A percentile compares a stretch with the other conserved stretches of the same genome.
These are phyloP conservation scores for Thera obeliscata DNA, from an alignment of 2,888 invertebrate species.

Conservation along the genomic window DNA sequence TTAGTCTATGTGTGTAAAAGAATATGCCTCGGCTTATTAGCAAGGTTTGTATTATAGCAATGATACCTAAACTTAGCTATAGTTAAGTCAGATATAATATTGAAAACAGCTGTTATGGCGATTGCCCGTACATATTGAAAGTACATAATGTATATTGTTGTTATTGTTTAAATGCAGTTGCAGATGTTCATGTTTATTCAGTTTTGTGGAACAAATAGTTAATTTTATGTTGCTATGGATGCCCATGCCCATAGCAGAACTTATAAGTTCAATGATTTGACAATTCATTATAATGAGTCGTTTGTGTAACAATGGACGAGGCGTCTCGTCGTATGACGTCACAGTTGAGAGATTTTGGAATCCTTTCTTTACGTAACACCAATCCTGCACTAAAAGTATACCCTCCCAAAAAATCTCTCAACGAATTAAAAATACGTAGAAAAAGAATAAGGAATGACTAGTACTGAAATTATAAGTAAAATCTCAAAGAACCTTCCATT, in stretches of 20 bases:
- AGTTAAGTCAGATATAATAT: conserved; percentile 13
- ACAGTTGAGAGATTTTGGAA: conserved; percentile 14
- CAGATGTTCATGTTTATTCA: conserved; percentile 33
- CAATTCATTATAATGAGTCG: conserved; percentile 6
- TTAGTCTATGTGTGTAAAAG: not conserved
- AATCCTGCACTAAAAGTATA: conserved; percentile 6
- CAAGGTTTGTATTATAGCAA: not conserved
- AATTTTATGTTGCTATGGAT: conserved; percentile 16
- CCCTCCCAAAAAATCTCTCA: conserved; percentile 20
- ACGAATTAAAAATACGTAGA: not conserved
- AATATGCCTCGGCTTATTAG: not conserved
- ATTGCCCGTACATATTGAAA: conserved; percentile 26
- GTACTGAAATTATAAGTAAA: conserved; percentile 5
- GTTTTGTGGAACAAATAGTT: conserved; percentile 23
- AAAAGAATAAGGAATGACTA: not conserved
- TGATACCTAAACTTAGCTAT: not conserved
- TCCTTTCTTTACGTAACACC: conserved; percentile 16
- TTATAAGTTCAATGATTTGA: conserved; percentile 18
- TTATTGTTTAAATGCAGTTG: conserved; percentile 31
- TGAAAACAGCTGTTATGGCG: conserved; percentile 16
- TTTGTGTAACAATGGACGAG: not conserved
- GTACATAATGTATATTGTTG: conserved; percentile 35
- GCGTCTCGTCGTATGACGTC: not conserved
- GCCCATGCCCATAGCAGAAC: conserved; percentile 3
- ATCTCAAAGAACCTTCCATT: conserved; percentile 3